These are phyloP conservation scores for Aramus guarauna DNA, from an alignment of 2,113 vertebrate genomes.

Conservation along the genomic window DNA sequence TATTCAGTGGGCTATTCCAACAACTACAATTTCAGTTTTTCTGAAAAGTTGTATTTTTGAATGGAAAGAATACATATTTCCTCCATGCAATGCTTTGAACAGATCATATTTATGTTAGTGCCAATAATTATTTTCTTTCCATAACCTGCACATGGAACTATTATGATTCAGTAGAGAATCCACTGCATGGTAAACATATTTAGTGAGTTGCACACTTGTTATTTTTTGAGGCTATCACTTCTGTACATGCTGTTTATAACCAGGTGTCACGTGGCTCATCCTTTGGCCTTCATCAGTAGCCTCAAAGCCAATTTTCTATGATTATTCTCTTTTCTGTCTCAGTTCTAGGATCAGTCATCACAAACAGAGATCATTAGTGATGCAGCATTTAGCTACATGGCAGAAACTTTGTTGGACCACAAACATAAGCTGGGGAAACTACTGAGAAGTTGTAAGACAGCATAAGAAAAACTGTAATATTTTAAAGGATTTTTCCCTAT, in stretches of 20 bases:
- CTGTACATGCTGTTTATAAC: neutral
- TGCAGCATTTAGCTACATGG: neutral
- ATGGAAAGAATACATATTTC: neutral
- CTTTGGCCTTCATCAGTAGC: neutral
- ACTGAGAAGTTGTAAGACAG: neutral
- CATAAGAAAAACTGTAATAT: neutral
- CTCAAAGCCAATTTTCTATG: neutral
- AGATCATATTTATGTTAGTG: neutral
- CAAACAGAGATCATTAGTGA: neutral
- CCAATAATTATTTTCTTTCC: slow-evolving; percentile 12
- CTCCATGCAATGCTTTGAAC: neutral
- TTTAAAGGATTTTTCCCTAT: neutral
- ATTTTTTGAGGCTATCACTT: neutral
- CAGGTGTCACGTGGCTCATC: neutral
- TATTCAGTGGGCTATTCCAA: neutral
- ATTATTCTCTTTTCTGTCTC: neutral
- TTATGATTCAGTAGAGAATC: slow-evolving; percentile 3
- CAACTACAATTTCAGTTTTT: neutral
- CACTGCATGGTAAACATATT: neutral
- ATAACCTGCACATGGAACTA: neutral
- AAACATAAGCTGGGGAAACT: neutral
- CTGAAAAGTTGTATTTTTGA: neutral
- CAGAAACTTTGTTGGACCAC: neutral
- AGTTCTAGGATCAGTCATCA: neutral
- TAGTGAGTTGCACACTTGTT: neutral